Percentiles rank a stretch among this genome's conserved stretches.
Evolutionary conservation across 1,140 invertebrate species (phyloP).

Genomic region (Acyrthosiphon pisum): DNA sequence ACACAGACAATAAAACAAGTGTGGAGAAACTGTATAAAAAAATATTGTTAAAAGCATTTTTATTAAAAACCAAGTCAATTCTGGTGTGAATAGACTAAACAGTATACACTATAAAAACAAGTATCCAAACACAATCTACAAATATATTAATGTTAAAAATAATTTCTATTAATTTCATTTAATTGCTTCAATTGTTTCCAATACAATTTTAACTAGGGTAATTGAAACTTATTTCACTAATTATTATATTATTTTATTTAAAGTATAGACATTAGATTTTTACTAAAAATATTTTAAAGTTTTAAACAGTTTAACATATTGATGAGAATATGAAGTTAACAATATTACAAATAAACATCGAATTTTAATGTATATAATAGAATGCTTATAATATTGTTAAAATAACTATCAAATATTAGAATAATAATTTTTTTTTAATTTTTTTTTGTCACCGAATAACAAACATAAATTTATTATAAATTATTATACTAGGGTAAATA

Average conservation of each 20-base stretch:
- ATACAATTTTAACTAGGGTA: not conserved
- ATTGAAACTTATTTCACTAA: slow-evolving; percentile 24
- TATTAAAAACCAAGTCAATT: not conserved
- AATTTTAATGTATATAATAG: not conserved
- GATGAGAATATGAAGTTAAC: too few relatives aligned
- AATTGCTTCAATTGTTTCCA: not conserved
- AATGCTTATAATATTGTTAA: not conserved
- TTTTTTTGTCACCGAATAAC: not conserved
- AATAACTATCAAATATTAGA: not conserved
- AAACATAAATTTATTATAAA: not conserved
- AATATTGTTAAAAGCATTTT: slow-evolving; percentile 13
- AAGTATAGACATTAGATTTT: not conserved
- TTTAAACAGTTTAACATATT: not conserved
- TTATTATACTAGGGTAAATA: not conserved
- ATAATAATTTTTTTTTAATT: not conserved
- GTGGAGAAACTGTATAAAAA: not conserved
- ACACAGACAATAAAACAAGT: not conserved
- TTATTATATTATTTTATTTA: not conserved
- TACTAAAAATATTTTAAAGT: not conserved
- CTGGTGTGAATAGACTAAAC: not conserved
- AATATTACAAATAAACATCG: too few relatives aligned
- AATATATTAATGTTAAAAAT: slow-evolving; percentile 24
- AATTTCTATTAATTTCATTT: slow-evolving; percentile 15
- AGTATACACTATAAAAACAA: not conserved
- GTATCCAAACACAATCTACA: slow-evolving; percentile 1